These are phyloP conservation scores for Itoplectis maculator DNA, from an alignment of 2,888 invertebrate species.

Conservation along the genomic window DNA sequence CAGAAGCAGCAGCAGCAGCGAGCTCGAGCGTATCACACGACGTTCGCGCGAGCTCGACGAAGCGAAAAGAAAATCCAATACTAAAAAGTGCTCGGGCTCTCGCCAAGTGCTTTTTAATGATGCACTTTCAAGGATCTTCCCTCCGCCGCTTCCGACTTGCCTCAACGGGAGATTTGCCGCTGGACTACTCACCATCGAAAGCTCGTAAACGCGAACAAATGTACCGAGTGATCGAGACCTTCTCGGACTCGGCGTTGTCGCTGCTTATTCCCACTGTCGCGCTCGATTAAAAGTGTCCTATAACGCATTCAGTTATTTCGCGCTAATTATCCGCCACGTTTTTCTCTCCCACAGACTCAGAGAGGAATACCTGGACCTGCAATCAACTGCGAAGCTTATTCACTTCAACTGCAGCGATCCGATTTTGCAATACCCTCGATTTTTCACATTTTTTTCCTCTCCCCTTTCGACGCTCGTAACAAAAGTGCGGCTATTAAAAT, in stretches of 20 bases:
- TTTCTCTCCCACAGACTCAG: not conserved
- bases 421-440: too few relatives aligned
- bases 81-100: constrained; percentile 64
- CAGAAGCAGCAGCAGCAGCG: constrained; percentile 24
- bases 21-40: constrained; percentile 32
- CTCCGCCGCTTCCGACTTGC: constrained; percentile 9
- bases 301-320: not conserved
- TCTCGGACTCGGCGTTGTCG: not conserved
- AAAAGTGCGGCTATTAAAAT: too few relatives aligned
- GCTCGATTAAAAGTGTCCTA: not conserved
- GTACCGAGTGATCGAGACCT: constrained; percentile 14
- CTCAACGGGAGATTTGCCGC: constrained; percentile 2
- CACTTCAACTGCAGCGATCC: too few relatives aligned
- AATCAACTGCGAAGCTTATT: too few relatives aligned
- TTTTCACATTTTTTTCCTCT: too few relatives aligned
- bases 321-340: not conserved
- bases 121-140: constrained; percentile 55
- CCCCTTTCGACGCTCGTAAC: too few relatives aligned
- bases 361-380: too few relatives aligned
- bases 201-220: constrained; percentile 26
- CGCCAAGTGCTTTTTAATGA: constrained; percentile 67
- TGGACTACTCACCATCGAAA: constrained; percentile 1
- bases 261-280: not conserved
- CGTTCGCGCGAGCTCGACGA: constrained; percentile 58
- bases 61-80: constrained; percentile 64